phyloP scores from a whole-genome alignment of 2,113 vertebrate species.

The Prinia subflava region DNA sequence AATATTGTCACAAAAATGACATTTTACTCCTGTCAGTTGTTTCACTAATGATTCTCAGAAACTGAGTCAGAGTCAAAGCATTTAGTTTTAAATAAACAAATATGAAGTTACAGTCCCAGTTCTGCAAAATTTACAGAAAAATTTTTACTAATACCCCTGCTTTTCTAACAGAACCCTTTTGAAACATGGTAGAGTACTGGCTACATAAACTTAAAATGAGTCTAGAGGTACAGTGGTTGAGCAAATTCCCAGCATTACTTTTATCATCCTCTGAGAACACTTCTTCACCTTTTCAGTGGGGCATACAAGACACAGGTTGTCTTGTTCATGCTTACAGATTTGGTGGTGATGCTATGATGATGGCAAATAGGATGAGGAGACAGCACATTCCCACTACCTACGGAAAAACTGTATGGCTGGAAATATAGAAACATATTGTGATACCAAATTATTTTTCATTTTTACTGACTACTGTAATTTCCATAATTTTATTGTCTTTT shows the following conservation, averaged over 20 bases:
- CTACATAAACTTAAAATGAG: not conserved
- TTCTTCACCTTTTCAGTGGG: fast-evolving
- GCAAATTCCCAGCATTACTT: not conserved
- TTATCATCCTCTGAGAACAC: not conserved
- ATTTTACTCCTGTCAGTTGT: not conserved
- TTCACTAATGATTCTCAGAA: not conserved
- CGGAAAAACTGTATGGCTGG: not conserved
- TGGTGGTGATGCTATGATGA: not conserved
- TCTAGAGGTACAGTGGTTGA: not conserved
- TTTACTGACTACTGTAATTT: not conserved
- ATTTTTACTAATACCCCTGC: not conserved
- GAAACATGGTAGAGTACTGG: not conserved
- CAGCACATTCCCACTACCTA: not conserved
- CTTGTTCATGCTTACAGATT: not conserved
- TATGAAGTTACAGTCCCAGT: not conserved
- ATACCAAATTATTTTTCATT: not conserved
- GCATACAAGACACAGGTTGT: not conserved
- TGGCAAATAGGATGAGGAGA: not conserved
- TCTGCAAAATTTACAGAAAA: not conserved
- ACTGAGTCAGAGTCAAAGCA: not conserved
- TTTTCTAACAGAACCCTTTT: not conserved
- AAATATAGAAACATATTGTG: not conserved
- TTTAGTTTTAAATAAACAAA: not conserved
- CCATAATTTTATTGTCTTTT: not conserved
- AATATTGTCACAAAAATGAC: not conserved